Conservation (phyloP, 1,140 invertebrate species). For the Metaphire vulgaris region DNA sequence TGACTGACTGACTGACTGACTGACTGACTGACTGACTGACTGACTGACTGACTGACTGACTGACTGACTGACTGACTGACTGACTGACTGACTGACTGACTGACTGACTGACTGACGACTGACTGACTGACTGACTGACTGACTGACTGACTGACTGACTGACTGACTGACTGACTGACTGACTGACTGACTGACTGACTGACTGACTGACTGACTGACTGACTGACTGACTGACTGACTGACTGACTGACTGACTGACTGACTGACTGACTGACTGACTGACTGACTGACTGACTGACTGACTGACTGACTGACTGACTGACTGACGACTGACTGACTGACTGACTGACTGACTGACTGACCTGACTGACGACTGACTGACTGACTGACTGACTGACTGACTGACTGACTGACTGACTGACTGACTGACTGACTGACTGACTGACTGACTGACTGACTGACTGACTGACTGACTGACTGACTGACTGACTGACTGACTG, state of each 20-base stretch:
- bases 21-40: no score
- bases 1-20: no score
- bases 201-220: no score
- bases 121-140: no score
- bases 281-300: constrained; percentile 2
- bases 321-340: constrained; percentile 33
- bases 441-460: constrained; percentile 37
- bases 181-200: no score
- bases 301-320: constrained; percentile 30
- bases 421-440: constrained; percentile 37
- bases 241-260: constrained; percentile 37
- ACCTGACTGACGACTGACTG: constrained; percentile 33
- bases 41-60: no score
- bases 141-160: no score
- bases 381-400: constrained; percentile 37
- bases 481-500: constrained; percentile 34
- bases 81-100: no score
- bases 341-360: constrained; percentile 34
- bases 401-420: constrained; percentile 35
- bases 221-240: constrained; percentile 34
- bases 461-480: constrained; percentile 34
- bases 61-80: no score
- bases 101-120: no score
- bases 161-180: no score
- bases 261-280: constrained; percentile 36